Percentiles rank a stretch among this genome's conserved stretches.
Conservation (phyloP, 2,113 vertebrate species). For the Narcine bancroftii region DNA sequence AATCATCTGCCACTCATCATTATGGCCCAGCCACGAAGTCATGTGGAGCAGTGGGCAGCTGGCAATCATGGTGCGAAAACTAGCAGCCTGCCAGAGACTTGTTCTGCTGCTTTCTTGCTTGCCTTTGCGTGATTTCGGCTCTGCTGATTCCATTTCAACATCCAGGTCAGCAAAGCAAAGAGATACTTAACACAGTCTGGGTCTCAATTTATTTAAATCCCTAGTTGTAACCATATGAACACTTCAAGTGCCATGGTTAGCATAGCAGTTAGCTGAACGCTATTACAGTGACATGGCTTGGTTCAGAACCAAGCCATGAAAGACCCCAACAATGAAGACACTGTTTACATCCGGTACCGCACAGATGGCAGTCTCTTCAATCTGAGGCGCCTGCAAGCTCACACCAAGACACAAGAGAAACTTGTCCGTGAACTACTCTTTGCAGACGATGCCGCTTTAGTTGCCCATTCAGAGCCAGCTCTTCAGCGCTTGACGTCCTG, state of each 20-base stretch:
- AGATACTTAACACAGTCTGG: background rate
- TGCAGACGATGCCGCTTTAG: no score
- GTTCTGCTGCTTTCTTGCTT: background rate
- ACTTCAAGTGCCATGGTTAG: background rate
- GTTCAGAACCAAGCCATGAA: no score
- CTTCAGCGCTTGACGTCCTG: no score
- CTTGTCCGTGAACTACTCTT: no score
- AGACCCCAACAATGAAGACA: no score
- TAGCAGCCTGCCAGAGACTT: background rate
- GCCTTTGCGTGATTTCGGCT: background rate
- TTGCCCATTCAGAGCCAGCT: no score
- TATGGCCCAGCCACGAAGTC: background rate
- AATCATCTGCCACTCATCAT: constrained; percentile 23
- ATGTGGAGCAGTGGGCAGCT: background rate
- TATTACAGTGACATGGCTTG: no score
- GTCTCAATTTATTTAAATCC: background rate
- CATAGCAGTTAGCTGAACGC: no score
- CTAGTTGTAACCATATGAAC: background rate
- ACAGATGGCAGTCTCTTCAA: no score
- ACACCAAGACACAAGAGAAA: no score
- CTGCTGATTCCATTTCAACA: background rate
- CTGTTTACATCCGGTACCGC: no score
- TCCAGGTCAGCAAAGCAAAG: background rate
- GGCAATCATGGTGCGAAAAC: background rate
- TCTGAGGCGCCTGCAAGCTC: no score